Evolutionary conservation across 1,140 invertebrate genomes (phyloP).

Genomic region (Bombus ignitus): DNA sequence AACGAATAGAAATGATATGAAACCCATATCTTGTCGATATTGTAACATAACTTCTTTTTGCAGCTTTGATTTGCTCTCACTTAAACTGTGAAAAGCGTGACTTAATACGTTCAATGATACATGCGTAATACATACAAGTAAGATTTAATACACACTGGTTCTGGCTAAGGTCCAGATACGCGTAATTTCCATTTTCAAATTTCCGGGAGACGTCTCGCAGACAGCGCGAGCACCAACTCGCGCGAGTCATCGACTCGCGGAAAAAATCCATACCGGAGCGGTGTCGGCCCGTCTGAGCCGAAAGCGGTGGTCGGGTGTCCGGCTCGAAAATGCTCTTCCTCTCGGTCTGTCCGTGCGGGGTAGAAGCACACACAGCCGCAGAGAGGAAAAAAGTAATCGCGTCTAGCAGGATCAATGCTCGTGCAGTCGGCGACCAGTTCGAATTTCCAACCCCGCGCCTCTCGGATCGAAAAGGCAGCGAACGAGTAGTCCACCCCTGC

Average conservation of each 20-base stretch:
- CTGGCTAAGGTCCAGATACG: no score
- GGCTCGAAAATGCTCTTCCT: constrained; percentile 37
- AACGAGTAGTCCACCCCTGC: constrained; percentile 43
- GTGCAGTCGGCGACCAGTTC: constrained; percentile 57
- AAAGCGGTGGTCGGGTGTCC: constrained; percentile 10
- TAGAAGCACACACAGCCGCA: neutral
- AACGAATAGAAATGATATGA: no score
- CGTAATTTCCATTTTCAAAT: neutral
- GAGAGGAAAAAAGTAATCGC: constrained; percentile 40
- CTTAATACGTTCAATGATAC: no score
- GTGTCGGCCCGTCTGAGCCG: neutral
- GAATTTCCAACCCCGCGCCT: constrained; percentile 58
- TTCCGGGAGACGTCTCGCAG: neutral
- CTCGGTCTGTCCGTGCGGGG: neutral
- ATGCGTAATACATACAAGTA: no score
- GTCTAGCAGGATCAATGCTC: constrained; percentile 55
- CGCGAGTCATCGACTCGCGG: neutral
- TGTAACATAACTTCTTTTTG: no score
- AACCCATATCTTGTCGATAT: no score
- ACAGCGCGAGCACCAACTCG: neutral
- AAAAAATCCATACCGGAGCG: constrained; percentile 14
- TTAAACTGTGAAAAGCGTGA: no score
- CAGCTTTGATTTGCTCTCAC: no score
- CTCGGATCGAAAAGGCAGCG: constrained; percentile 27
- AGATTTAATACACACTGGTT: no score